Percentiles rank a stretch among this genome's conserved stretches.
phyloP scores from a whole-genome alignment of 2,888 invertebrate species.

The Aleiodes alternator region DNA sequence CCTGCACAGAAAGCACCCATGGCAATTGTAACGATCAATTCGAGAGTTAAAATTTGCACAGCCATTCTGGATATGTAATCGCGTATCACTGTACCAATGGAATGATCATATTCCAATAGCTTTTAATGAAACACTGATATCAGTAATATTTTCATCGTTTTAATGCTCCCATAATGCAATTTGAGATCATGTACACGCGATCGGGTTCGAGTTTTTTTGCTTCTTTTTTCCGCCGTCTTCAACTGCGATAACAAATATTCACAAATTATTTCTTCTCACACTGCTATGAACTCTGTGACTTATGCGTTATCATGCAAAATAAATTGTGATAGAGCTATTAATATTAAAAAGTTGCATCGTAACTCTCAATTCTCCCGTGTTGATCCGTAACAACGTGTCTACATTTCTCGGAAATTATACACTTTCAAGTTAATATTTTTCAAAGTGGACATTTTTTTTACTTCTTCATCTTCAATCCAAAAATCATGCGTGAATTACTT shows the following conservation, averaged over 20 bases:
- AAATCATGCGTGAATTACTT: too few relatives aligned
- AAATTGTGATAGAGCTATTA: too few relatives aligned
- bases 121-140: constrained; percentile 14
- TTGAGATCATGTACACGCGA: constrained; percentile 17
- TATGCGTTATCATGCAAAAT: too few relatives aligned
- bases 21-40: neutral
- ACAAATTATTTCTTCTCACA: neutral
- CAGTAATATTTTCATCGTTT: constrained; percentile 18
- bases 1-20: neutral
- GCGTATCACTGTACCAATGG: neutral
- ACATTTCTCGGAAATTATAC: too few relatives aligned
- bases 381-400: too few relatives aligned
- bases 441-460: too few relatives aligned
- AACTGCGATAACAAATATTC: constrained; percentile 8
- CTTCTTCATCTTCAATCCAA: too few relatives aligned
- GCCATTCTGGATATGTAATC: neutral
- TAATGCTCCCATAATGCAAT: constrained; percentile 9
- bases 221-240: neutral
- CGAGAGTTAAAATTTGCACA: neutral
- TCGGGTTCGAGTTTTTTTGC: neutral
- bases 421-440: too few relatives aligned
- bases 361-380: too few relatives aligned
- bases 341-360: too few relatives aligned
- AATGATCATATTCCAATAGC: neutral
- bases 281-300: too few relatives aligned